Percentiles rank a stretch among this genome's conserved stretches.
Conservation (phyloP, 1,140 invertebrate species). For the Nixonia krombeini region DNA sequence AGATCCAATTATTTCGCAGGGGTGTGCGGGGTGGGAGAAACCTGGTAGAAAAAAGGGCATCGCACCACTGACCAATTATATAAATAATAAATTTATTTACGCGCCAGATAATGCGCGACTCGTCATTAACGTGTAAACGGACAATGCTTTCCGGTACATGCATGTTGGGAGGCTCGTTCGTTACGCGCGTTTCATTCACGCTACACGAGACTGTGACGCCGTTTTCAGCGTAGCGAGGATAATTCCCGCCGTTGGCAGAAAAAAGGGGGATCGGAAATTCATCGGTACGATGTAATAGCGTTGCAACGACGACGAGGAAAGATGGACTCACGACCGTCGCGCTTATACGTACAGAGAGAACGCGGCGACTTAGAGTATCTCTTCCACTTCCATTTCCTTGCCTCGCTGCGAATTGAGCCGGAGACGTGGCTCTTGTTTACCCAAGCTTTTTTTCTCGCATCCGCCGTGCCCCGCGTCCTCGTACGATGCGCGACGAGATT, state of each 20-base stretch:
- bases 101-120: conserved; percentile 15
- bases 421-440: conserved; percentile 29
- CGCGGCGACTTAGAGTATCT: conserved; percentile 6
- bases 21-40: conserved; percentile 13
- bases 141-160: conserved; percentile 3
- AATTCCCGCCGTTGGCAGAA: too few species aligned
- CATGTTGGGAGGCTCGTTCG: conserved; percentile 8
- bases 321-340: too few species aligned
- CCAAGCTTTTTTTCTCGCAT: conserved; percentile 25
- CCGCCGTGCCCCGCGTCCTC: conserved; percentile 4
- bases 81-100: conserved; percentile 55
- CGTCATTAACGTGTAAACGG: conserved; percentile 3
- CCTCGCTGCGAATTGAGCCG: conserved; percentile 18
- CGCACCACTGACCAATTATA: conserved; percentile 44
- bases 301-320: too few species aligned
- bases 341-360: too few species aligned
- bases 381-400: conserved; percentile 1
- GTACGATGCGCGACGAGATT: conserved; percentile 35
- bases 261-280: too few species aligned
- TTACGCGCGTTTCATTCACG: conserved; percentile 12
- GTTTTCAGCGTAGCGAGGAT: too few species aligned
- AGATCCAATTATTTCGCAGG: conserved; percentile 56
- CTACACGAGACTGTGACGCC: neutral
- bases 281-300: too few species aligned
- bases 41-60: conserved; percentile 12